Evolutionary conservation across 2,797 vertebrate genomes (phyloP), one percentile per base, ranked within the genome.

Genomic region (Lacerta bilineata): DNA sequence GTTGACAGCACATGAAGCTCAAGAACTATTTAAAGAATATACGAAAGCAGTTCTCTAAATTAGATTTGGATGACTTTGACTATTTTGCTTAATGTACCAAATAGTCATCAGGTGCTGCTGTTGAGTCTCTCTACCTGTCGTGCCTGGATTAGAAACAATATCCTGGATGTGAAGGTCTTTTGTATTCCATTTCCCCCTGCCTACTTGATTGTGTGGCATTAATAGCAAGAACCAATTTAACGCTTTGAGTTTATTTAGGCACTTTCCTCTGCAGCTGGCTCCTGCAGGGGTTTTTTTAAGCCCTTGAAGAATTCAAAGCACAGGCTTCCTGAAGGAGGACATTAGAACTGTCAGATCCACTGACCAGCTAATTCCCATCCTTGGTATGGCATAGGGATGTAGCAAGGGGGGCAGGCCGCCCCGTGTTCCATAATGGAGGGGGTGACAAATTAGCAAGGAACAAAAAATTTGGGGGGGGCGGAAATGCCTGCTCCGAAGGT

Each of bases 221-320:
- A 90, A 90, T 80, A 84, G 75, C 76, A 79, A 84, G 68, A 87
- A 66, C 50, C 85, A 90, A 80, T 90, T 87, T 90, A 87, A 90
- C 25, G 75, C 81, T 71, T 84, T 84, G 75, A 69, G 75, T 87
- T 87, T 85, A 85, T 89, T 89, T 81, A 74, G 39, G 71, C 71
- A 81, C 41, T 81, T 85, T 85, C 59, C 71, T 64, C 43, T 43
- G 46, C 55, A 75, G 55, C 50, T 69, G 23, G 46, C 71, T 81
- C 36, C 33, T 68, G 59, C 43, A 59, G 50, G 50, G 50, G 33
- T 33, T 33, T 33, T 41, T 89, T 18, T 76, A 68, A 68, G 61
- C 33, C 79, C 79, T 80, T 89, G 83, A 85, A 81, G 78, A 68
- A 74, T 46, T 46, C 36, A 78, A 89, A 75, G 61, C 7, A 13